These are phyloP conservation scores for Hirudinaria manillensis DNA, from an alignment of 2,888 invertebrate species.

Conservation along the genomic window DNA sequence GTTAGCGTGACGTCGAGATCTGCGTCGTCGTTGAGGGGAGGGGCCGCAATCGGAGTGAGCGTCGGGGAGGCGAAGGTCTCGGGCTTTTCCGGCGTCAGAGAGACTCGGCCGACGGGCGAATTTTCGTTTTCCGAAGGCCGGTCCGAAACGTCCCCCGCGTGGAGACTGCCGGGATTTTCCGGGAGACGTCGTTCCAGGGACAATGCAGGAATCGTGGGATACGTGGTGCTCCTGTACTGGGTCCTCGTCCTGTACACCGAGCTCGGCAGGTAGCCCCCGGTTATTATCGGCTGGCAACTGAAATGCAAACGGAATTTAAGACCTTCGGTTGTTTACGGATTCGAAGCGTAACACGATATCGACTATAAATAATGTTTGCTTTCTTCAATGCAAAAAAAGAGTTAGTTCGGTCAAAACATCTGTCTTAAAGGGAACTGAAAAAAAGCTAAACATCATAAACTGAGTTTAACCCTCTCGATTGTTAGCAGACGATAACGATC, in stretches of 20 bases:
- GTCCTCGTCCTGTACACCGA: conserved; percentile 50
- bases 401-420: too few relatives aligned
- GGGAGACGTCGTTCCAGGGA: not conserved
- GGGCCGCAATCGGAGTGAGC: not conserved
- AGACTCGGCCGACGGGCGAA: too few relatives aligned
- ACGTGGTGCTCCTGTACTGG: conserved; percentile 53
- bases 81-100: too few relatives aligned
- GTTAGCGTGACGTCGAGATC: conserved; percentile 2
- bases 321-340: not conserved
- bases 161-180: not conserved
- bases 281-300: not conserved
- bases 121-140: not conserved
- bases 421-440: too few relatives aligned
- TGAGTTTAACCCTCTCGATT: too few relatives aligned
- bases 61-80: not conserved
- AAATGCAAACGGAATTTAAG: not conserved
- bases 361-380: not conserved
- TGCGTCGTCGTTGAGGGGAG: not conserved
- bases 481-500: too few relatives aligned
- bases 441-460: too few relatives aligned
- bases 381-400: too few relatives aligned
- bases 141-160: not conserved
- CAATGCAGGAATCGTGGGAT: conserved; percentile 44
- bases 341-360: not conserved
- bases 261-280: conserved; percentile 49